A percentile compares a stretch with the other conserved stretches of the same genome.
phyloP scores from a whole-genome alignment of 1,140 invertebrate species.

The Andricus grossulariae region DNA sequence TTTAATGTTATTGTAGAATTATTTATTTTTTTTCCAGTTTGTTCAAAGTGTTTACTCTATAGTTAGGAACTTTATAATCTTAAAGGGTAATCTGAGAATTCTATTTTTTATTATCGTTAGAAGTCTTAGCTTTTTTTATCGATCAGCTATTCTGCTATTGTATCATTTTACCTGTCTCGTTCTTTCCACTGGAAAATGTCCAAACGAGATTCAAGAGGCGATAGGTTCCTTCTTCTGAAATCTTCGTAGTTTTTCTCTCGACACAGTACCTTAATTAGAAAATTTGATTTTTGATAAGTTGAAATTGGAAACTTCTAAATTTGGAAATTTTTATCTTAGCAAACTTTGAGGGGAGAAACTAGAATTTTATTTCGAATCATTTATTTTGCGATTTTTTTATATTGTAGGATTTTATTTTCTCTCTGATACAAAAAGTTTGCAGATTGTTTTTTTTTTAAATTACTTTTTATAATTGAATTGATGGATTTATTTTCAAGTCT shows the following conservation, averaged over 20 bases:
- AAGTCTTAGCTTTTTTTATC: background rate
- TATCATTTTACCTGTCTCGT: constrained; percentile 18
- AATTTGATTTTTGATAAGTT: background rate
- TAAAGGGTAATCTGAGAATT: background rate
- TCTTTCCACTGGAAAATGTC: constrained; percentile 33
- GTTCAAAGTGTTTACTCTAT: background rate
- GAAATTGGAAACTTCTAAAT: no score
- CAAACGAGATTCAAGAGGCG: constrained; percentile 39
- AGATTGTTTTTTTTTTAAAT: no score
- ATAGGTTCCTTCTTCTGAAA: background rate
- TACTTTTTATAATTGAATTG: no score
- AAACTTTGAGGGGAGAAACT: no score
- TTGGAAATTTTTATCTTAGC: no score
- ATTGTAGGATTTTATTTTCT: no score
- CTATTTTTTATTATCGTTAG: background rate
- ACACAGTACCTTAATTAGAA: constrained; percentile 47
- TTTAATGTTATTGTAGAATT: constrained; percentile 6
- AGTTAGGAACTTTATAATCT: background rate
- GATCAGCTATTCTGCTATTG: background rate
- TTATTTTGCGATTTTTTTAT: no score
- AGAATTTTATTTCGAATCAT: no score
- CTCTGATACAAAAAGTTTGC: no score
- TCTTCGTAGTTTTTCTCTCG: background rate
- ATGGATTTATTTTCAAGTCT: no score
- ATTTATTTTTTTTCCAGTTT: background rate